Conservation (phyloP, 1,140 invertebrate species). For the Eubasilissa regina region DNA sequence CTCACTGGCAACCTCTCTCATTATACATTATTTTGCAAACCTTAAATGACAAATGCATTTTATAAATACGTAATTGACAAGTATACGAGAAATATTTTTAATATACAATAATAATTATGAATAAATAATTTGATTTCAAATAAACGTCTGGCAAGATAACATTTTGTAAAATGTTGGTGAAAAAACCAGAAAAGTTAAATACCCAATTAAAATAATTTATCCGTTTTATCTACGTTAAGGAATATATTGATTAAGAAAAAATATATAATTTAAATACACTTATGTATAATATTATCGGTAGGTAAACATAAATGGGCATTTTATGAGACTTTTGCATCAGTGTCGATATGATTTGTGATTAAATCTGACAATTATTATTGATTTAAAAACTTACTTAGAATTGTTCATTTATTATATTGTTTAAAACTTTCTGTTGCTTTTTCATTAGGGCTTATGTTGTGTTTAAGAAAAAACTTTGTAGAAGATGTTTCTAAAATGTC, state of each 20-base stretch:
- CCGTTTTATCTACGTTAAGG: slow-evolving; percentile 59
- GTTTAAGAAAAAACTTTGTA: slow-evolving; percentile 30
- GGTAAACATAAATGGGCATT: slow-evolving; percentile 59
- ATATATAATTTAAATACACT: slow-evolving; percentile 54
- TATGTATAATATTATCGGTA: slow-evolving; percentile 57
- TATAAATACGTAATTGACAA: slow-evolving; percentile 48
- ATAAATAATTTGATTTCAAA: slow-evolving; percentile 35
- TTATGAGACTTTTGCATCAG: slow-evolving; percentile 40
- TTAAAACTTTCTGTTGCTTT: slow-evolving; percentile 36
- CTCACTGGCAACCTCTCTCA: no score
- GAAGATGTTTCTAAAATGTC: slow-evolving; percentile 12
- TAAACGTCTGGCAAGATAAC: slow-evolving; percentile 29
- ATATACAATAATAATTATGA: slow-evolving; percentile 23
- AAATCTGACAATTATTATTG: slow-evolving; percentile 27
- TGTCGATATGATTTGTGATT: slow-evolving; percentile 47
- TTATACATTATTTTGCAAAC: no score
- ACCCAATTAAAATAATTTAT: slow-evolving; percentile 51
- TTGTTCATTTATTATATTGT: slow-evolving; percentile 35
- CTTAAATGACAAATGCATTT: slow-evolving; percentile 41
- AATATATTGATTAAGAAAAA: slow-evolving; percentile 48
- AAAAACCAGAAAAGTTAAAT: slow-evolving; percentile 21
- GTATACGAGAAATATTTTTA: slow-evolving; percentile 53
- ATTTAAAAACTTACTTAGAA: slow-evolving; percentile 15
- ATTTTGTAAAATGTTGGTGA: slow-evolving; percentile 1
- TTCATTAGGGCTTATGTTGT: slow-evolving; percentile 37